A percentile compares a stretch with the other conserved stretches of the same genome.
These are phyloP conservation scores for Odontomachus brunneus DNA, from an alignment of 1,140 invertebrate genomes.

Conservation along the genomic window DNA sequence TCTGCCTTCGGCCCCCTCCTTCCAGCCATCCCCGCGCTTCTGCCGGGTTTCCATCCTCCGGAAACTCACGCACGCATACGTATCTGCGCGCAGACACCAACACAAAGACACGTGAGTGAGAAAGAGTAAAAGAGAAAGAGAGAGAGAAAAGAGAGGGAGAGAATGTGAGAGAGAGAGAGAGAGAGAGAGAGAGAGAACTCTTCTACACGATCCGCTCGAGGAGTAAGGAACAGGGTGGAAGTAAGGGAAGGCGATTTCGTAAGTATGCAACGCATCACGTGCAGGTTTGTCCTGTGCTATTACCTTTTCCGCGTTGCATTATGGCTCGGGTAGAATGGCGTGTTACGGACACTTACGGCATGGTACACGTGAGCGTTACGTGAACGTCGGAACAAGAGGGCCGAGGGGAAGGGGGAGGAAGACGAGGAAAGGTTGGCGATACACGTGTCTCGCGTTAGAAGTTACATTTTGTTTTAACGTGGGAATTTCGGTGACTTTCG, in stretches of 20 bases:
- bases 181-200: slow-evolving; percentile 30
- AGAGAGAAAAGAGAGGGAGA: not conserved
- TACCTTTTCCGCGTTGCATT: slow-evolving; percentile 62
- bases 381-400: slow-evolving; percentile 37
- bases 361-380: slow-evolving; percentile 66
- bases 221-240: slow-evolving; percentile 39
- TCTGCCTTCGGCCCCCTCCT: slow-evolving; percentile 53
- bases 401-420: not conserved
- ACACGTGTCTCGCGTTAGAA: slow-evolving; percentile 47
- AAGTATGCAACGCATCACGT: slow-evolving; percentile 71
- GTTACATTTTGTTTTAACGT: slow-evolving; percentile 41
- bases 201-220: slow-evolving; percentile 20
- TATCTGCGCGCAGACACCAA: slow-evolving; percentile 50
- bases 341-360: slow-evolving; percentile 58
- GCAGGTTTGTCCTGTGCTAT: slow-evolving; percentile 57
- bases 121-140: not conserved
- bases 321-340: slow-evolving; percentile 51
- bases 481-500: slow-evolving; percentile 15
- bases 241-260: slow-evolving; percentile 62
- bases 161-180: not conserved
- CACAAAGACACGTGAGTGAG: slow-evolving; percentile 50
- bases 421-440: slow-evolving; percentile 7
- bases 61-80: slow-evolving; percentile 72
- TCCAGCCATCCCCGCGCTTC: slow-evolving; percentile 37
- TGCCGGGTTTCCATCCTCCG: slow-evolving; percentile 61